Evolutionary conservation across 1,140 invertebrate genomes (phyloP), one percentile per base, ranked within the genome.

Genomic region (Drosophila equinoxialis): DNA sequence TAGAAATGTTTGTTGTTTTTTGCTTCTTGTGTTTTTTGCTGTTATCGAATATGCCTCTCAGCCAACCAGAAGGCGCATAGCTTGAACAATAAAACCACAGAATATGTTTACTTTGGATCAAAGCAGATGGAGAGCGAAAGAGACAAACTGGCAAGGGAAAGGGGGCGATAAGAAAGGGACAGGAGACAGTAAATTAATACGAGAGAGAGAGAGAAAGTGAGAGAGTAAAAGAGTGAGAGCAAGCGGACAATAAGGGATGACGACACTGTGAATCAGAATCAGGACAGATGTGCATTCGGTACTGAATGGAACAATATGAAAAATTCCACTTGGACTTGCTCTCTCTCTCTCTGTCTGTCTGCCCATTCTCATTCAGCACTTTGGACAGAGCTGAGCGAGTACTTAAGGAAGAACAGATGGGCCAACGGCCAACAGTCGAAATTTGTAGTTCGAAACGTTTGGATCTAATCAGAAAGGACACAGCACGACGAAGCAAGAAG

Each of bases 391-490:
- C 37, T 45, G 65, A 35, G 48, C 64, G 84, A 81, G 74, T 92
- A 92, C 86, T 91, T 92, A 92, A 91, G 72, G 85, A 79, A 72
- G 78, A 91, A 92, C 91, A 92, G 91, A 92, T 92, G 91, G 45
- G 91, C 79, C 65, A 79, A 80, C 74, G 76, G 72, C 69, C 80
- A 81, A 72, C 90, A 91, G 90, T 91, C 80, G 86, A 77, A 79
- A 80, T 37, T 77, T 78, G 83, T 86, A 84, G 60, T 87, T 91
- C 80, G 80, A 79, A 79, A 61, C 71, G 73, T 71, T 69, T 73
- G 79, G 74, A 77, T 59, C 73, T 65, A 51, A 51, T 51, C 45
- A n/a, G 23, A 30, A 6, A n/a, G 57, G 14, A 35, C 42, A 59
- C n/a, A 45, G 37, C 10, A 39, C 10, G 11, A 10, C 10, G 11